Percentiles rank a stretch among this genome's conserved stretches.
Conservation (phyloP, 2,797 vertebrate species). For the Hipposideros larvatus region DNA sequence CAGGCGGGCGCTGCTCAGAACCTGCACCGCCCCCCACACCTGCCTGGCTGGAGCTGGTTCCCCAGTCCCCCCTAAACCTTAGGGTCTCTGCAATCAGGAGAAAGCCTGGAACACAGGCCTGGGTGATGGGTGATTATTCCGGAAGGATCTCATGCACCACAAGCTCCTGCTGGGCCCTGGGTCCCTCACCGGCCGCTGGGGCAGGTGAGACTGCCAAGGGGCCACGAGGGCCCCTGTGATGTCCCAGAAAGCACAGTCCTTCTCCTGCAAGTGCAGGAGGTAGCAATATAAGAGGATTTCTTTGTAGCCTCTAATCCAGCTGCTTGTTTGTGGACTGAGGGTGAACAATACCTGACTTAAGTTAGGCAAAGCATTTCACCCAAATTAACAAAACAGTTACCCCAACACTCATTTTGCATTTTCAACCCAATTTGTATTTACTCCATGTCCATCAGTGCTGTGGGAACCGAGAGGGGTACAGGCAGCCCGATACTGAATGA, state of each 20-base stretch:
- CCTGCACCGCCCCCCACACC: accelerated
- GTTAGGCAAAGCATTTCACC: neutral
- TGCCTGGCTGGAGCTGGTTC: too few relatives aligned
- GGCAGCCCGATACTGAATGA: neutral
- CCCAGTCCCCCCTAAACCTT: accelerated
- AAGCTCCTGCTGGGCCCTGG: neutral
- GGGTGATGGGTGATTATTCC: neutral
- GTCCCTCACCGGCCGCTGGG: neutral
- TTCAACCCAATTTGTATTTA: constrained; percentile 10
- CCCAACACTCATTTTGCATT: neutral
- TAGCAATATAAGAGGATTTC: neutral
- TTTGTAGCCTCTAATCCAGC: neutral
- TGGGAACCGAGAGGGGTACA: neutral
- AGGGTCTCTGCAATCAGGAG: too few relatives aligned
- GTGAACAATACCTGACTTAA: neutral
- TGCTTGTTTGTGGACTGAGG: neutral
- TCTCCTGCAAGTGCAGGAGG: neutral
- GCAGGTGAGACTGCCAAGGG: neutral
- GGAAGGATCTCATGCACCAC: neutral
- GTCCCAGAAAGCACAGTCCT: neutral
- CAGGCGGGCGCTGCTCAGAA: neutral
- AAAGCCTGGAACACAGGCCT: neutral
- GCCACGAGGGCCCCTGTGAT: neutral
- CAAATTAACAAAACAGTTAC: neutral
- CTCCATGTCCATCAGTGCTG: neutral